These are phyloP conservation scores for Decapterus maruadsi DNA, from an alignment of 2,797 vertebrate species.

Conservation along the genomic window DNA sequence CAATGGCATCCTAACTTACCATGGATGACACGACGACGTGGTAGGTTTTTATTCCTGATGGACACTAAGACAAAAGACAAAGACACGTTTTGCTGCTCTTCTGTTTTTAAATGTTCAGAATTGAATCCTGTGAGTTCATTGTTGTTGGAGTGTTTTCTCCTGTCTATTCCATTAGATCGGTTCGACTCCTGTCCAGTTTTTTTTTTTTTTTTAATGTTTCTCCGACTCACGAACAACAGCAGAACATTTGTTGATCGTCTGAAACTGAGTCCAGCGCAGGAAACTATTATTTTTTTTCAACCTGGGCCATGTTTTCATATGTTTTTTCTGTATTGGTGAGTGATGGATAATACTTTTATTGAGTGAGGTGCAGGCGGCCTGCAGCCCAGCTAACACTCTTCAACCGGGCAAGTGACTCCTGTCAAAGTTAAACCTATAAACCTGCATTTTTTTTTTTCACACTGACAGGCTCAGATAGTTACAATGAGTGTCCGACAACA, in stretches of 20 bases:
- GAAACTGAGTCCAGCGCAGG: constrained; percentile 19
- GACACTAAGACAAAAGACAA: constrained; percentile 56
- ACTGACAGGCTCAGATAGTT: no score
- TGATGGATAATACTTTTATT: no score
- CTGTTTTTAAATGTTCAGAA: constrained; percentile 53
- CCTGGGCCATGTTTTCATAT: no score
- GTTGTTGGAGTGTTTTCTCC: constrained; percentile 45
- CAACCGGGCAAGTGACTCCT: no score
- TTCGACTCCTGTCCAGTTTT: constrained; percentile 42
- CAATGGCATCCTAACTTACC: constrained; percentile 11
- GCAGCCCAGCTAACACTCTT: no score
- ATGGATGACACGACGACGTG: constrained; percentile 17
- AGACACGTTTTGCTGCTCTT: constrained; percentile 58
- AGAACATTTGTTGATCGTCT: constrained; percentile 5
- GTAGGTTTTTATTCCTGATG: constrained; percentile 15
- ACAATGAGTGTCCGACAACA: no score
- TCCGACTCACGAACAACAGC: constrained; percentile 26
- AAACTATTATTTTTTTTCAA: no score
- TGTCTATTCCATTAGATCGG: constrained; percentile 51
- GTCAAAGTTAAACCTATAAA: no score
- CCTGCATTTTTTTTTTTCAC: no score
- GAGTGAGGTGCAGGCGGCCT: no score
- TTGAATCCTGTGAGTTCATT: constrained; percentile 44
- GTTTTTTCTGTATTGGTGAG: no score
- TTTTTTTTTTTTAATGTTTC: constrained; percentile 15